A percentile compares a stretch with the other conserved stretches of the same genome.
These are phyloP conservation scores for Apis laboriosa DNA, from an alignment of 1,140 invertebrate species.

Conservation along the genomic window DNA sequence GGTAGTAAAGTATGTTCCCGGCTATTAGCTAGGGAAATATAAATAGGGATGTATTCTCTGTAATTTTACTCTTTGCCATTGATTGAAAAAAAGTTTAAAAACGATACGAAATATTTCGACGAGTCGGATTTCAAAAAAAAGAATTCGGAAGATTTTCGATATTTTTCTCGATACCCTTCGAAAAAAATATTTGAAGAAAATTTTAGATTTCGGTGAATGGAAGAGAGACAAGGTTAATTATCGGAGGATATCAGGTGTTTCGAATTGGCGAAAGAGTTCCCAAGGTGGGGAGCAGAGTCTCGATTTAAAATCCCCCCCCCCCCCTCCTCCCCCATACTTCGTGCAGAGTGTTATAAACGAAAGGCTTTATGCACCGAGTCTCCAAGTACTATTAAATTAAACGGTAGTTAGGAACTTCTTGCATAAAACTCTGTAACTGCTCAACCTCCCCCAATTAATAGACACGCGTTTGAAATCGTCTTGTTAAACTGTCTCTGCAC, in stretches of 20 bases:
- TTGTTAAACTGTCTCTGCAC: slow-evolving; percentile 20
- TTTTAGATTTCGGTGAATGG: too few species aligned
- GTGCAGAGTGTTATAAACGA: slow-evolving; percentile 62
- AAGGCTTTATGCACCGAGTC: slow-evolving; percentile 64
- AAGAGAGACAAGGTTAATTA: neutral
- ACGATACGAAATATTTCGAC: neutral
- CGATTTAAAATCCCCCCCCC: slow-evolving; percentile 33
- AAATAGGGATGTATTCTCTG: slow-evolving; percentile 38
- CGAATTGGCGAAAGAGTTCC: neutral
- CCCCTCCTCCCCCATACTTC: neutral
- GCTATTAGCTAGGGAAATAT: slow-evolving; percentile 50
- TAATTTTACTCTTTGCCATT: neutral
- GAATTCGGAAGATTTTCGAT: neutral
- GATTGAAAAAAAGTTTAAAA: neutral
- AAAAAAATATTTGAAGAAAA: neutral
- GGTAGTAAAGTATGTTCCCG: slow-evolving; percentile 43
- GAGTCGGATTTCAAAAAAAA: too few species aligned
- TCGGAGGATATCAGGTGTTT: neutral
- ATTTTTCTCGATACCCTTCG: neutral
- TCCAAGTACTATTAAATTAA: slow-evolving; percentile 67
- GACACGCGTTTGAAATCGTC: slow-evolving; percentile 60
- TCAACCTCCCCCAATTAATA: slow-evolving; percentile 57
- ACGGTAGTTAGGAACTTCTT: slow-evolving; percentile 65
- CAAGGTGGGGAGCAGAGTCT: slow-evolving; percentile 14
- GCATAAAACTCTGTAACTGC: slow-evolving; percentile 65